Evolutionary conservation across 2,797 vertebrate genomes (phyloP).

Genomic region (Epinephelus malabaricus): DNA sequence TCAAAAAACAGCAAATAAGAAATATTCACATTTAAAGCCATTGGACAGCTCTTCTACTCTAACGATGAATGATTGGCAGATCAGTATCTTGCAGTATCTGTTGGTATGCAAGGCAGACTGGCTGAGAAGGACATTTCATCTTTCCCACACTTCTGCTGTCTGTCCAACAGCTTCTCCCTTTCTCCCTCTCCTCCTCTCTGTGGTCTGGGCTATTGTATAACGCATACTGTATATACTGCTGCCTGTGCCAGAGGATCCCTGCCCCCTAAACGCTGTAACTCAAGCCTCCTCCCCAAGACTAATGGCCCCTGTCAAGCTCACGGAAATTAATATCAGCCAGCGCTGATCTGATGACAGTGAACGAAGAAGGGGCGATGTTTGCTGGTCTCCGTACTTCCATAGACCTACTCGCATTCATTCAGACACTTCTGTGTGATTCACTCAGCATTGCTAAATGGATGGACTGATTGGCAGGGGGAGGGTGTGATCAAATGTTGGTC

Average conservation of each 20-base stretch:
- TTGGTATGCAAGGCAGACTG: conserved; percentile 1
- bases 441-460: conserved; percentile 1
- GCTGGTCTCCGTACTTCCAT: conserved; percentile 25
- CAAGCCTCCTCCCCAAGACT: conserved; percentile 74
- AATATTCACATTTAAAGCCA: neutral
- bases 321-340: conserved; percentile 75
- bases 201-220: conserved; percentile 57
- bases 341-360: conserved; percentile 47
- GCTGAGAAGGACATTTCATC: conserved; percentile 44
- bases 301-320: conserved; percentile 72
- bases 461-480: conserved; percentile 9
- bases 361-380: conserved; percentile 29
- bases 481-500: conserved; percentile 7
- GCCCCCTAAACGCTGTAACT: conserved; percentile 68
- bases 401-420: conserved; percentile 16
- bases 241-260: conserved; percentile 54
- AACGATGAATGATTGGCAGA: neutral
- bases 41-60: neutral
- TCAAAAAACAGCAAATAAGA: neutral
- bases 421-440: conserved; percentile 36
- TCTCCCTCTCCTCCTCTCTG: conserved; percentile 37
- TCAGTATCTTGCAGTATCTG: neutral
- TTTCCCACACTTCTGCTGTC: conserved; percentile 53
- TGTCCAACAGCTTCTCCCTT: conserved; percentile 32
- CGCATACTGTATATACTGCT: conserved; percentile 46